These are phyloP conservation scores for Rhizomys pruinosus DNA, from an alignment of 2,113 vertebrate species.

Conservation along the genomic window DNA sequence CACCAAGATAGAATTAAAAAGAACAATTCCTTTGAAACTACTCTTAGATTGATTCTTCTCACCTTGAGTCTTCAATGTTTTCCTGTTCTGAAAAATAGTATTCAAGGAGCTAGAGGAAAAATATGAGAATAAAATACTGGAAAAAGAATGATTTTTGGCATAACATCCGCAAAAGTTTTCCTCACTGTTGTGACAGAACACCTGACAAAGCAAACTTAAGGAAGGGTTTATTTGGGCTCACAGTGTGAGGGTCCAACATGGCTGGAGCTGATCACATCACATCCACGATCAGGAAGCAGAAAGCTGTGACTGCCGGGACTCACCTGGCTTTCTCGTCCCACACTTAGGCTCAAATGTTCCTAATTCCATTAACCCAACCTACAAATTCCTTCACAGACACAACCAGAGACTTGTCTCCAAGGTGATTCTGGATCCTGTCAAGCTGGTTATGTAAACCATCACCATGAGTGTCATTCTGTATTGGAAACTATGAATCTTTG, in stretches of 20 bases:
- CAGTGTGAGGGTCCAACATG: too few species aligned
- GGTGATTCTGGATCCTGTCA: too few species aligned
- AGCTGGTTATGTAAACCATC: background rate
- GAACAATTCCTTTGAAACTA: conserved; percentile 16
- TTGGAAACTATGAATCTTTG: background rate
- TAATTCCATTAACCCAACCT: background rate
- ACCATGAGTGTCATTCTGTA: background rate
- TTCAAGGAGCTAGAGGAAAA: conserved; percentile 27
- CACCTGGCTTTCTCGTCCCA: background rate
- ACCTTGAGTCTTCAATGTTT: conserved; percentile 27
- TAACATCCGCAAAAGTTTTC: background rate
- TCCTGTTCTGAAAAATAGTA: background rate
- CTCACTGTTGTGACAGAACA: background rate
- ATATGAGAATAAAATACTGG: background rate
- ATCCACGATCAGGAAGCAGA: background rate
- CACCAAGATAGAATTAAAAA: conserved; percentile 26
- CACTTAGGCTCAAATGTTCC: background rate
- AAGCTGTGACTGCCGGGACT: background rate
- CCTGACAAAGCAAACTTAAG: background rate
- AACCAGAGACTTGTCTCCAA: background rate
- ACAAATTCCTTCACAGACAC: background rate
- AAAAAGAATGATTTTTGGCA: background rate
- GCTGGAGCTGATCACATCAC: background rate
- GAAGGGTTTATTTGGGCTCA: background rate
- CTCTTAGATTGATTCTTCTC: conserved; percentile 27